Percentiles rank a stretch among this genome's conserved stretches.
Conservation (phyloP, 2,888 invertebrate genomes). For the Heteromurus nitidus region DNA sequence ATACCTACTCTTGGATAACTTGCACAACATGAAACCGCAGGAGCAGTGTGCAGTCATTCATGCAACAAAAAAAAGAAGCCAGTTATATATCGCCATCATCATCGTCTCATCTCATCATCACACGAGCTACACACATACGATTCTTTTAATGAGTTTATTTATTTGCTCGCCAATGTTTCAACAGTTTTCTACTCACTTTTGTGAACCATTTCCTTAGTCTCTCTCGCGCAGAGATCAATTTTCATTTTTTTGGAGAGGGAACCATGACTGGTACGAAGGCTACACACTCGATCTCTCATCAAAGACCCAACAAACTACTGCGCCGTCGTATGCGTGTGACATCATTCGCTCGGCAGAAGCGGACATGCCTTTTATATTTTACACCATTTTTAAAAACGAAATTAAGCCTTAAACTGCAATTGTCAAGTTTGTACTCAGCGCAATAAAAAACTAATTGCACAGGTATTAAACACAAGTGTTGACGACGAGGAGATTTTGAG, state of each 20-base stretch:
- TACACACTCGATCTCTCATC: too few relatives aligned
- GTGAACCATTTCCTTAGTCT: constrained; percentile 28
- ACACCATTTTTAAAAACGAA: background rate
- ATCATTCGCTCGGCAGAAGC: constrained; percentile 14
- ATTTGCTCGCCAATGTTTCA: constrained; percentile 23
- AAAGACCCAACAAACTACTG: too few relatives aligned
- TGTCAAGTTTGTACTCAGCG: constrained; percentile 1
- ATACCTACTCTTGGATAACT: too few relatives aligned
- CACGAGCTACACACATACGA: background rate
- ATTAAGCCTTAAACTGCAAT: constrained; percentile 9
- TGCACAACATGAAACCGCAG: too few relatives aligned
- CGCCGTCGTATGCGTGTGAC: constrained; percentile 20
- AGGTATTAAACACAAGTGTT: too few relatives aligned
- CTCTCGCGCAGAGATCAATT: constrained; percentile 7
- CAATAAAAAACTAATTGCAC: too few relatives aligned
- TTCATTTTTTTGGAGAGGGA: constrained; percentile 35
- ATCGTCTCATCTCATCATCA: constrained; percentile 10
- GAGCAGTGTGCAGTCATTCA: too few relatives aligned
- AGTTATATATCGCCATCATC: too few relatives aligned
- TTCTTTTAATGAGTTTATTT: constrained; percentile 42
- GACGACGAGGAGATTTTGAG: constrained; percentile 9
- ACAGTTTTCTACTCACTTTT: constrained; percentile 6
- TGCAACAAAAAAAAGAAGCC: too few relatives aligned
- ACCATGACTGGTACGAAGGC: constrained; percentile 53
- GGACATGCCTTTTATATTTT: background rate